These are phyloP conservation scores for Amblyjoppa fuscipennis DNA, from an alignment of 2,888 invertebrate species.

Conservation along the genomic window DNA sequence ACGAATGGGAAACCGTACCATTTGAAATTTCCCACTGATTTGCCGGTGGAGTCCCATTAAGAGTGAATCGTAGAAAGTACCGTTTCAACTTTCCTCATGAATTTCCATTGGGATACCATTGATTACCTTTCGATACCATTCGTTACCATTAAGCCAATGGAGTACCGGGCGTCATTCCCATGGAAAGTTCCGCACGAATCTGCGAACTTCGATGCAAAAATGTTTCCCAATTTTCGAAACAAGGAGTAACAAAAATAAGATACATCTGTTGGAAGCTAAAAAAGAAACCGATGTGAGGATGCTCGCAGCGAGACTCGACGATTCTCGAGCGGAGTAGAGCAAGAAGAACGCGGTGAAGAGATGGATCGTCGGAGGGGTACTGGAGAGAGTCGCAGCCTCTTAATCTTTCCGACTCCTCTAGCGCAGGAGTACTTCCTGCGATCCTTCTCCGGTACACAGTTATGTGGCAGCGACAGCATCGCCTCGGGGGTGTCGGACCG, in stretches of 20 bases:
- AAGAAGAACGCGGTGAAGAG: constrained; percentile 31
- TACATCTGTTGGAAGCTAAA: background rate
- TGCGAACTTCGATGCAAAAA: background rate
- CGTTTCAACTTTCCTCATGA: too few species aligned
- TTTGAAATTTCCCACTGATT: too few species aligned
- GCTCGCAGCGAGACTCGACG: constrained; percentile 19
- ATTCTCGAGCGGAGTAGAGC: constrained; percentile 39
- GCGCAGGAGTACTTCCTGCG: constrained; percentile 25
- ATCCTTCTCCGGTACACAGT: constrained; percentile 9
- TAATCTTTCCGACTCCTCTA: constrained; percentile 60
- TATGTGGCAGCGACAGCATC: background rate
- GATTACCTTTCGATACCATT: too few species aligned
- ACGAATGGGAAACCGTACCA: too few species aligned
- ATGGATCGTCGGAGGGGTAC: constrained; percentile 3
- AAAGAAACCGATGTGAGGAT: constrained; percentile 17
- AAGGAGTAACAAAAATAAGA: background rate
- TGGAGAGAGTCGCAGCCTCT: constrained; percentile 56
- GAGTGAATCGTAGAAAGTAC: too few species aligned
- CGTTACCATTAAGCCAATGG: too few species aligned
- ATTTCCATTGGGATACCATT: too few species aligned
- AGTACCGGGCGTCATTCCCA: too few species aligned
- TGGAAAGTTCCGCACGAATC: too few species aligned
- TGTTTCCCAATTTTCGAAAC: background rate
- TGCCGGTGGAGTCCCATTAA: too few species aligned
- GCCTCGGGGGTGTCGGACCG: constrained; percentile 53